Evolutionary conservation across 2,888 invertebrate species (phyloP).

Genomic region (Iselma pallidipennis): DNA sequence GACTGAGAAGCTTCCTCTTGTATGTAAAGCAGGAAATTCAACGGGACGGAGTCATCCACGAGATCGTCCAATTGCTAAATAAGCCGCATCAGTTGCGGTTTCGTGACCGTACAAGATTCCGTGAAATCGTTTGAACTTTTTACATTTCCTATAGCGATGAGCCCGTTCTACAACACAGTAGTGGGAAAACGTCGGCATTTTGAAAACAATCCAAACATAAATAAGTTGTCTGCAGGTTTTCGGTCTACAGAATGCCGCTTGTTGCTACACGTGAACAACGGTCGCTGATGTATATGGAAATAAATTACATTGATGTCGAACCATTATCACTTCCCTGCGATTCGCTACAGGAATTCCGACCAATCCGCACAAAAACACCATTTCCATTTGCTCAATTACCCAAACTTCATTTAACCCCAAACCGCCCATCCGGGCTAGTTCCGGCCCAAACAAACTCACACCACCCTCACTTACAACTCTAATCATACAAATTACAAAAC

Average conservation of each 20-base stretch:
- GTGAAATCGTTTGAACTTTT: constrained; percentile 53
- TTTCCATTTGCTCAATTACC: constrained; percentile 2
- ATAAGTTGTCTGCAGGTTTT: constrained; percentile 57
- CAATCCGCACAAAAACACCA: neutral
- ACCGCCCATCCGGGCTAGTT: neutral
- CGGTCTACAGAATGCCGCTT: constrained; percentile 52
- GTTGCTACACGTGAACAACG: constrained; percentile 51
- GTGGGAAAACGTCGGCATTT: constrained; percentile 57
- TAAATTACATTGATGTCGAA: constrained; percentile 38
- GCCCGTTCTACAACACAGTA: constrained; percentile 48
- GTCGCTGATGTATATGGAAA: constrained; percentile 47
- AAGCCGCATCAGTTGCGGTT: constrained; percentile 43
- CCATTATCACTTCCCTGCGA: constrained; percentile 1
- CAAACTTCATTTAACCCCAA: neutral
- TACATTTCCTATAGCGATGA: constrained; percentile 49
- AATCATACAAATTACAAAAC: neutral
- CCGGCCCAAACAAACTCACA: neutral
- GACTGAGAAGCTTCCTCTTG: constrained; percentile 43
- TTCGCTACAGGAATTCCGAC: neutral
- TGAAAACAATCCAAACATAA: constrained; percentile 59
- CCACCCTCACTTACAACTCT: neutral
- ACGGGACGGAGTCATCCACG: constrained; percentile 21
- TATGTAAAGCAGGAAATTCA: constrained; percentile 48
- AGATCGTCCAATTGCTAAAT: constrained; percentile 26
- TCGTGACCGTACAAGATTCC: constrained; percentile 54